Percentiles rank a stretch among this genome's conserved stretches.
phyloP scores from a whole-genome alignment of 1,140 invertebrate species.

The Solen grandis region DNA sequence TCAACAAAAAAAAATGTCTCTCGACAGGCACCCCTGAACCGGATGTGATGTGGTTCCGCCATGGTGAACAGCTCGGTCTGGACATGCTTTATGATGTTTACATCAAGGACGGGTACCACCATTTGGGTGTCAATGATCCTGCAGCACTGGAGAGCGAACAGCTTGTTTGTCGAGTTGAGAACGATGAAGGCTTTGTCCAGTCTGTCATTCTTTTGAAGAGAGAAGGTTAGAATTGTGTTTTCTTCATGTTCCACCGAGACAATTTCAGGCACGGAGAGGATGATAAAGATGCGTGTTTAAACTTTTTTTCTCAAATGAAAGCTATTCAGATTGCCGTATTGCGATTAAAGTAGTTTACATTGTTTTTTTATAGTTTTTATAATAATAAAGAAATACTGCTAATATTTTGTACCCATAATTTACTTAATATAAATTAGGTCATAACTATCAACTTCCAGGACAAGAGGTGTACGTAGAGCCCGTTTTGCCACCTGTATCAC shows the following conservation, averaged over 20 bases:
- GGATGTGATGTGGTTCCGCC: constrained; percentile 34
- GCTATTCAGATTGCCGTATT: too few species aligned
- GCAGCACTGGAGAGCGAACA: constrained; percentile 8
- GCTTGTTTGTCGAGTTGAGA: constrained; percentile 38
- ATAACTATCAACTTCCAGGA: too few species aligned
- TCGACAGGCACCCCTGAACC: constrained; percentile 35
- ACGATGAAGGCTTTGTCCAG: constrained; percentile 37
- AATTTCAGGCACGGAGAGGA: too few species aligned
- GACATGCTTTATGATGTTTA: constrained; percentile 32
- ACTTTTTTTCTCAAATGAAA: too few species aligned
- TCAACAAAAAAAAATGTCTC: too few species aligned
- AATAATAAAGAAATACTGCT: too few species aligned
- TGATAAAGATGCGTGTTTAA: too few species aligned
- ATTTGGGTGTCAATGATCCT: neutral
- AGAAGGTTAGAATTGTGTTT: constrained; percentile 22
- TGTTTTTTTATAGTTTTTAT: too few species aligned
- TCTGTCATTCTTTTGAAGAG: constrained; percentile 15
- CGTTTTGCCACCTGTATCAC: constrained; percentile 17
- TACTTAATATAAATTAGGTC: too few species aligned
- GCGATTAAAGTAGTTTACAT: too few species aligned
- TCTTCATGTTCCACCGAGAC: too few species aligned
- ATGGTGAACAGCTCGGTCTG: constrained; percentile 16
- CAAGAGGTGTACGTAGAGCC: constrained; percentile 35
- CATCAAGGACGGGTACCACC: constrained; percentile 34
- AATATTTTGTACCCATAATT: too few species aligned